Conservation (phyloP, 2,797 vertebrate genomes). For the Botia almorhae region DNA sequence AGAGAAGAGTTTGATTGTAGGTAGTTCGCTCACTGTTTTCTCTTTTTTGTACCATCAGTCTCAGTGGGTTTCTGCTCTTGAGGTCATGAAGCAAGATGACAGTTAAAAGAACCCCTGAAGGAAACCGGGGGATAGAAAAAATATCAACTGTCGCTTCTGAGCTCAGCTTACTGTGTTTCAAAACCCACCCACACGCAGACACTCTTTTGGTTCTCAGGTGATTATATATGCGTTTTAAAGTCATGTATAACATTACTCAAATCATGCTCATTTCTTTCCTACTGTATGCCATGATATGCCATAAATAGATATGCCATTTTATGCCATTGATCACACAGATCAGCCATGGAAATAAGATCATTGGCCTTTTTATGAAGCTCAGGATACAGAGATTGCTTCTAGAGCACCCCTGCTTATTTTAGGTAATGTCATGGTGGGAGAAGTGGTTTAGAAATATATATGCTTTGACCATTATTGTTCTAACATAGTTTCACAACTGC, state of each 20-base stretch:
- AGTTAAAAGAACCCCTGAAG: constrained; percentile 18
- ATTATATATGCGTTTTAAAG: constrained; percentile 19
- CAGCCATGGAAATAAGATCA: constrained; percentile 8
- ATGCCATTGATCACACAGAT: constrained; percentile 21
- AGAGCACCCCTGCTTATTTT: constrained; percentile 9
- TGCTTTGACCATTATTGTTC: not conserved
- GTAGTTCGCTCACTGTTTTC: constrained; percentile 20
- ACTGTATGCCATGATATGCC: constrained; percentile 6
- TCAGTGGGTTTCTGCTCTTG: constrained; percentile 15
- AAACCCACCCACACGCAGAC: constrained; percentile 1
- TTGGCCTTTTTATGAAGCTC: constrained; percentile 10
- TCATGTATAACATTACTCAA: constrained; percentile 35
- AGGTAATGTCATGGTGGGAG: constrained; percentile 9
- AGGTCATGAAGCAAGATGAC: constrained; percentile 23
- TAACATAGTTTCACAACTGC: not conserved
- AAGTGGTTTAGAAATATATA: constrained; percentile 11
- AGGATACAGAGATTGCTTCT: constrained; percentile 4
- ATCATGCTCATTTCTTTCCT: constrained; percentile 20
- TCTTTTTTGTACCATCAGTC: constrained; percentile 30
- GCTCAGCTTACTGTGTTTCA: constrained; percentile 21
- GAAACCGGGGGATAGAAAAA: constrained; percentile 1
- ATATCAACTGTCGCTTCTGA: constrained; percentile 14
- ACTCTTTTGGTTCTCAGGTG: constrained; percentile 38
- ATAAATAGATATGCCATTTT: not conserved
- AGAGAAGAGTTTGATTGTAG: constrained; percentile 16